These are phyloP conservation scores for Pseudopodoces humilis DNA, from an alignment of 2,113 vertebrate species.

Conservation along the genomic window DNA sequence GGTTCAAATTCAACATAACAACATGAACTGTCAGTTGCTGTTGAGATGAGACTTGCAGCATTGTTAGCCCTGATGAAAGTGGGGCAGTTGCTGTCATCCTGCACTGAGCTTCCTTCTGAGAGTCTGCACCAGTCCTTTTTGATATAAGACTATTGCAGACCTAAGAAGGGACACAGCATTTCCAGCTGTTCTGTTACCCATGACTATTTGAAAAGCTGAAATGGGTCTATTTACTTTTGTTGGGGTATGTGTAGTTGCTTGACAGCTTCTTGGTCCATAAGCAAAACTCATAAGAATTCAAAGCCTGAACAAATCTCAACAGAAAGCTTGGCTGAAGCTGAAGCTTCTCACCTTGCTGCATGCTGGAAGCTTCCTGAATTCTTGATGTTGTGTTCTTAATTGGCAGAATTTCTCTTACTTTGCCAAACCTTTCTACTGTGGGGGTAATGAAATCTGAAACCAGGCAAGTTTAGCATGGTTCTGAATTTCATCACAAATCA, in stretches of 20 bases:
- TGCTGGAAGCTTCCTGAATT: background rate
- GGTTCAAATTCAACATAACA: background rate
- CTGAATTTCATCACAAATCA: constrained; percentile 53
- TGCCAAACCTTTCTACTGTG: background rate
- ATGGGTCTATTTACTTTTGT: background rate
- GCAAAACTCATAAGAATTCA: background rate
- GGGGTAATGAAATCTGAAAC: constrained; percentile 55
- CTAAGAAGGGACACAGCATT: background rate
- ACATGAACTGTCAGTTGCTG: background rate
- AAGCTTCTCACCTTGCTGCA: background rate
- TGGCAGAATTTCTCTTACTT: background rate
- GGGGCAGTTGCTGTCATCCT: background rate
- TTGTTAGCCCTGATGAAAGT: background rate
- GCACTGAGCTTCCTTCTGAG: background rate
- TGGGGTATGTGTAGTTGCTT: background rate
- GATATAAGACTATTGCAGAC: background rate
- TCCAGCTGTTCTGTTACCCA: background rate
- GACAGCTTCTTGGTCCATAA: background rate
- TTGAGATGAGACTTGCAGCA: background rate
- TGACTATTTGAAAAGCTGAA: background rate
- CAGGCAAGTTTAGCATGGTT: background rate
- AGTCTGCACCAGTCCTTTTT: background rate
- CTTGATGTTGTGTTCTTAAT: background rate
- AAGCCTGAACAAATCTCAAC: background rate
- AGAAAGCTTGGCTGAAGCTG: background rate